Conservation (phyloP, 2,888 invertebrate genomes). For the Toxonevra muliebris region DNA sequence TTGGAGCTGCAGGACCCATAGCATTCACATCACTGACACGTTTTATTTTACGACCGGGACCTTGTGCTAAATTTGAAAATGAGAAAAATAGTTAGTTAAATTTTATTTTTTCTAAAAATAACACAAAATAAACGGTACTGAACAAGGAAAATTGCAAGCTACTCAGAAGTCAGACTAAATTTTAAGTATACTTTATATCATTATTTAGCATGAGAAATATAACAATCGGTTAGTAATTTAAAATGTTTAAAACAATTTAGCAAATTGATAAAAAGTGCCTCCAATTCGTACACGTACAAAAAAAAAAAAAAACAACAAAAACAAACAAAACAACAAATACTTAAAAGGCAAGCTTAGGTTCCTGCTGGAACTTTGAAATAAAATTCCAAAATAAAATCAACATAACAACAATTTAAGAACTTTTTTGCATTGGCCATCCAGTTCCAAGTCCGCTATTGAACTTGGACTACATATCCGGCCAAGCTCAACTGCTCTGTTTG, state of each 20-base stretch:
- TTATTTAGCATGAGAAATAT: neutral
- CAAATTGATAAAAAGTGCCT: neutral
- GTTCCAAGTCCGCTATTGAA: neutral
- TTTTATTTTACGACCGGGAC: constrained; percentile 64
- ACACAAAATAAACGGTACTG: constrained; percentile 16
- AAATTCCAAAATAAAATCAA: constrained; percentile 7
- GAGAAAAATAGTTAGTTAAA: neutral
- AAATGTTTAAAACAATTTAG: too few species aligned
- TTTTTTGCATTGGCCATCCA: too few species aligned
- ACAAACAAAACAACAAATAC: constrained; percentile 5
- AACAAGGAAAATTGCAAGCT: constrained; percentile 53
- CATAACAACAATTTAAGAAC: neutral
- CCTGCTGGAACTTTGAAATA: neutral
- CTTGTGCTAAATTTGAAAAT: constrained; percentile 49
- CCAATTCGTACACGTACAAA: neutral
- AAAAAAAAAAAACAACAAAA: neutral
- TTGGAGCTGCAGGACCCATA: constrained; percentile 69
- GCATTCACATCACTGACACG: constrained; percentile 76
- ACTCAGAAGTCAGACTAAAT: constrained; percentile 33
- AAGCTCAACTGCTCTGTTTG: neutral
- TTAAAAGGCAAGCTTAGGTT: neutral
- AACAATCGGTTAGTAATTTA: neutral
- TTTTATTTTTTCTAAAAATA: constrained; percentile 18
- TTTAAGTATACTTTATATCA: neutral
- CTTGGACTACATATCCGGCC: neutral